A percentile compares a stretch with the other conserved stretches of the same genome.
Conservation (phyloP, 2,113 vertebrate genomes). For the Petrocephalus zakoni region DNA sequence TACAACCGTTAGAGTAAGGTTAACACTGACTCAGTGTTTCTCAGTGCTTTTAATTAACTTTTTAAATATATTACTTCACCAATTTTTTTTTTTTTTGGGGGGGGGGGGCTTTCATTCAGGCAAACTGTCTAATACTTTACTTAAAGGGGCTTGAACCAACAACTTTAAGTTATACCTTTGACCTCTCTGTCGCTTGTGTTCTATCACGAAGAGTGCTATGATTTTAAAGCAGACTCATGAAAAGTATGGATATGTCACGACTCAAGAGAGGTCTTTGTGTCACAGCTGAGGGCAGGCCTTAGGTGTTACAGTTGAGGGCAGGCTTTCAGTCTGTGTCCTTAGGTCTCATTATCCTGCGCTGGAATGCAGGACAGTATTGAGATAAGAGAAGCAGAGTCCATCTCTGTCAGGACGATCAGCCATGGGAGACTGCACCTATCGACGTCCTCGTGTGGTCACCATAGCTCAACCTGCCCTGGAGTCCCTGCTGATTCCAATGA, state of each 20-base stretch:
- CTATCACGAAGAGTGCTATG: neutral
- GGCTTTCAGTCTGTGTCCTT: conserved; percentile 26
- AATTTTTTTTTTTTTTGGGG: neutral
- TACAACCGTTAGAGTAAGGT: neutral
- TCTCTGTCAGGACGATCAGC: conserved; percentile 25
- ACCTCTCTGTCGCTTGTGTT: neutral
- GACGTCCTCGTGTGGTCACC: conserved; percentile 11
- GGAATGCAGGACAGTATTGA: conserved; percentile 22
- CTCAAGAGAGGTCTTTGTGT: neutral
- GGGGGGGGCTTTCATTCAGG: neutral
- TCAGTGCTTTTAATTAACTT: neutral
- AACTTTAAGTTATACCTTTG: neutral
- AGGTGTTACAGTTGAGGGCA: conserved; percentile 15
- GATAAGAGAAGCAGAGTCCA: conserved; percentile 16
- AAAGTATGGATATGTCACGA: neutral
- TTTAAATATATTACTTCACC: neutral
- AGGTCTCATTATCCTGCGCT: conserved; percentile 11
- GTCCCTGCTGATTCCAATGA: conserved; percentile 20
- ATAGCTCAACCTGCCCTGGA: conserved; percentile 11
- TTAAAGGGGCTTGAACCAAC: neutral
- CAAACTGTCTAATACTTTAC: neutral
- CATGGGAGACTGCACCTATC: conserved; percentile 27
- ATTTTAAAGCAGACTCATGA: neutral
- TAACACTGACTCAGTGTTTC: neutral
- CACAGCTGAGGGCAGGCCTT: conserved; percentile 12